Evolutionary conservation across 2,113 vertebrate genomes (phyloP), one percentile per base, ranked within the genome.

Genomic region (Neogale vison): DNA sequence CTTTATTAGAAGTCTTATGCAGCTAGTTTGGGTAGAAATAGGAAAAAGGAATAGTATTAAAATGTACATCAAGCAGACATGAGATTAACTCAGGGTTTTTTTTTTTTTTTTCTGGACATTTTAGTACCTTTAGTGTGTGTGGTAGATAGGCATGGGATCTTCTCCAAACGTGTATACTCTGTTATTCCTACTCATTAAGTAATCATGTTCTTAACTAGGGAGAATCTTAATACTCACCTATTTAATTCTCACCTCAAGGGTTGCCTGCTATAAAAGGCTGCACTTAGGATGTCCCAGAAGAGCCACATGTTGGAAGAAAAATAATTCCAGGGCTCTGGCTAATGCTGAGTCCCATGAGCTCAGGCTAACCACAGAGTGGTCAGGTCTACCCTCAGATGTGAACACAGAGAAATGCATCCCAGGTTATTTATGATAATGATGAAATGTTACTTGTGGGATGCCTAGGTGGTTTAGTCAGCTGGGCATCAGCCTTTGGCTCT

Each of bases 1-100:
- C 71, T 77, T 92, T 71, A 96, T 96, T 96, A 81, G 63, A 96
- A 92, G 61, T 90, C 80, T 84, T 93, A 52, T 36, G 47, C 4
- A 42, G 26, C 18, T 85, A 84, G 61, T 52, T 88, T 94, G 55
- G 50, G 52, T 81, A 93, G 84, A 95, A 69, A 80, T 61, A 74
- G 26, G 39, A 10, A 31, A 50, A 88, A 72, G 2, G 9, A 79
- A 39, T 7, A 83, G 31, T 50, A 39, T 92, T 94, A 79, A 88
- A 93, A 87, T 85, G 11, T 47, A 96, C 20, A 23, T 55, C 42
- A 95, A 87, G 20, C 20, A 84, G 34, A 92, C 15, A 63, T 50
- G 6, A 63, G 17, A 79, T 76, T 47, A 80, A 55, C 20, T 93
- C 55, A 79, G 12, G 4, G 36, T 81, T 96, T 65, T 79, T 63